These are phyloP conservation scores for Scaptomyza polygonia DNA, from an alignment of 2,888 invertebrate genomes.

Conservation along the genomic window DNA sequence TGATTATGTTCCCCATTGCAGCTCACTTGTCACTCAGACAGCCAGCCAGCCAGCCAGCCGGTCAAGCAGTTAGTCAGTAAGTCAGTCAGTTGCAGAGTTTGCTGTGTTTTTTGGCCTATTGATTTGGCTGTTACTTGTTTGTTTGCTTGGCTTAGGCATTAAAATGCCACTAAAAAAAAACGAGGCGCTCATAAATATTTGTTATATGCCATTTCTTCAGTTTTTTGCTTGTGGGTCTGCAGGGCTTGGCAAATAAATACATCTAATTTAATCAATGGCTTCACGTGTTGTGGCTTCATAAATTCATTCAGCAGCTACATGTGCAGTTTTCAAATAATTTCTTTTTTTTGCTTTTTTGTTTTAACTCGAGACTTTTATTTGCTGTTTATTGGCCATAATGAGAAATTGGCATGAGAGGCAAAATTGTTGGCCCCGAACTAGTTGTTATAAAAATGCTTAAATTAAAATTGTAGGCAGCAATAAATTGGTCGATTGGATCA, in stretches of 20 bases:
- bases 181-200: slow-evolving; percentile 70
- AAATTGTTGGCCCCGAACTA: slow-evolving; percentile 3
- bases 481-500: background rate
- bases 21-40: slow-evolving; percentile 62
- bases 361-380: slow-evolving; percentile 58
- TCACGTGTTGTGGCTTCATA: slow-evolving; percentile 76
- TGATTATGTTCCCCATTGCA: slow-evolving; percentile 66
- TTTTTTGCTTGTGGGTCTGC: slow-evolving; percentile 28
- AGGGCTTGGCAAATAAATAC: slow-evolving; percentile 66
- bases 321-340: slow-evolving; percentile 22
- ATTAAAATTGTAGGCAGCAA: slow-evolving; percentile 21
- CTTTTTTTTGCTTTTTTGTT: slow-evolving; percentile 22
- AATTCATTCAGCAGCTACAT: slow-evolving; percentile 38
- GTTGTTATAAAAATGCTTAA: slow-evolving; percentile 24
- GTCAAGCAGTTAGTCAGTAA: slow-evolving; percentile 16
- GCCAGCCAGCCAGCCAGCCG: slow-evolving; percentile 13
- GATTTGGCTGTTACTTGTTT: slow-evolving; percentile 40
- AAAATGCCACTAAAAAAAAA: slow-evolving; percentile 47
- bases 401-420: slow-evolving; percentile 60
- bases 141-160: slow-evolving; percentile 45
- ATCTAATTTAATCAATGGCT: slow-evolving; percentile 78
- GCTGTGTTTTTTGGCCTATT: slow-evolving; percentile 55
- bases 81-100: slow-evolving; percentile 30
- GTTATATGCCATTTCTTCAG: slow-evolving; percentile 65
- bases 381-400: slow-evolving; percentile 72